A percentile compares a stretch with the other conserved stretches of the same genome.
phyloP scores from a whole-genome alignment of 1,140 invertebrate genomes.

The Drosophila prosaltans region DNA sequence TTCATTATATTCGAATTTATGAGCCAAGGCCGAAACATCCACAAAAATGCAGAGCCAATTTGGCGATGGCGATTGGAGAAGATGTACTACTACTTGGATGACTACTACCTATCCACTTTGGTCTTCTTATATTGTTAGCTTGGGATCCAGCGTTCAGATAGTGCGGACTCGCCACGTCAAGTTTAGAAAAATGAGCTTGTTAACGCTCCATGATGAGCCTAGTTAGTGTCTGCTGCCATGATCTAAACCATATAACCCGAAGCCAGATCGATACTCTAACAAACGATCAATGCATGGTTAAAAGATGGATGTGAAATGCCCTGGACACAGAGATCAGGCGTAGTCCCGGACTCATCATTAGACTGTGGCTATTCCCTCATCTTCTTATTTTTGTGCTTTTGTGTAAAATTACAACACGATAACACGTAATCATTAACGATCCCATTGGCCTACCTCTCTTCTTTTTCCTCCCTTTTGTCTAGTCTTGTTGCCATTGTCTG shows the following conservation, averaged over 20 bases:
- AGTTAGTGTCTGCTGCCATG: constrained; percentile 79
- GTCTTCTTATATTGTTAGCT: constrained; percentile 29
- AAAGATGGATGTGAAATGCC: constrained; percentile 42
- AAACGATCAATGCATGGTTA: constrained; percentile 49
- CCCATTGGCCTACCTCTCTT: constrained; percentile 6
- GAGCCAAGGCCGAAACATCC: constrained; percentile 26
- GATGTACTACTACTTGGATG: constrained; percentile 8
- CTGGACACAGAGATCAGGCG: constrained; percentile 3
- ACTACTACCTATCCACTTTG: not conserved
- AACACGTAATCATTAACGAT: constrained; percentile 82
- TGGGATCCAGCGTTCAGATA: constrained; percentile 21
- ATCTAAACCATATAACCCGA: constrained; percentile 79
- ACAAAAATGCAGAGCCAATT: constrained; percentile 1
- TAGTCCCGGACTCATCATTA: constrained; percentile 63
- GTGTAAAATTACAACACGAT: constrained; percentile 83
- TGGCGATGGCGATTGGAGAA: constrained; percentile 23
- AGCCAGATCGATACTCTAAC: constrained; percentile 58
- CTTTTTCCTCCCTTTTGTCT: not conserved
- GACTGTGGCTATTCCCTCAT: constrained; percentile 29
- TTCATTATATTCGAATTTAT: constrained; percentile 58
- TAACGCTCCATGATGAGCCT: constrained; percentile 82
- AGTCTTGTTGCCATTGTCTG: not conserved
- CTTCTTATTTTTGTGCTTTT: constrained; percentile 25
- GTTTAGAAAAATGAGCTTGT: constrained; percentile 83
- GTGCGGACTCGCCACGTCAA: constrained; percentile 67